A percentile compares a stretch with the other conserved stretches of the same genome.
Conservation (phyloP, 2,888 invertebrate genomes). For the Drosophila macrospina region DNA sequence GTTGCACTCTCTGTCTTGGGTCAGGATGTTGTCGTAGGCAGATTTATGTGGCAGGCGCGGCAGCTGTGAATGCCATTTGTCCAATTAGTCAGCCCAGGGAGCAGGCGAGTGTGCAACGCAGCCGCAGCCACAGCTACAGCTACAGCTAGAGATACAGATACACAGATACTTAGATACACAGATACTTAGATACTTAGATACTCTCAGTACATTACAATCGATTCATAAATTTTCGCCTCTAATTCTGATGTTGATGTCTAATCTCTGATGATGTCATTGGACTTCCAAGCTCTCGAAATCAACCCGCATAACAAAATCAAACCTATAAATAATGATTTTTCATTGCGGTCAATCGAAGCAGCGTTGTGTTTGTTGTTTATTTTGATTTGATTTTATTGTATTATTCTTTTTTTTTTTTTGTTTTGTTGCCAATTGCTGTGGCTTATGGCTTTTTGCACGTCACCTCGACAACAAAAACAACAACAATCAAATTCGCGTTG, state of each 20-base stretch:
- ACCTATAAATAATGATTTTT: constrained; percentile 58
- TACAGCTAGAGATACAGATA: not conserved
- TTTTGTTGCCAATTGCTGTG: constrained; percentile 51
- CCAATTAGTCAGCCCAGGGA: constrained; percentile 70
- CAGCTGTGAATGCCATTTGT: constrained; percentile 80
- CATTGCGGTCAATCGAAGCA: constrained; percentile 46
- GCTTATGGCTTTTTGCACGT: constrained; percentile 47
- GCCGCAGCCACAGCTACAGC: constrained; percentile 1
- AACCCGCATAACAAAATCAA: constrained; percentile 17
- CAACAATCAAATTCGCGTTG: constrained; percentile 37
- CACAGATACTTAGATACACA: not conserved
- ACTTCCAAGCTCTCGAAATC: constrained; percentile 25
- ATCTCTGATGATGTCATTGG: constrained; percentile 71
- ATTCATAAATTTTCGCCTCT: constrained; percentile 67
- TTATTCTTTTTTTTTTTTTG: constrained; percentile 17
- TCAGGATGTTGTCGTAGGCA: constrained; percentile 72
- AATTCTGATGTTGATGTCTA: constrained; percentile 47
- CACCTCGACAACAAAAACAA: constrained; percentile 29
- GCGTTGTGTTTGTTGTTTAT: constrained; percentile 28
- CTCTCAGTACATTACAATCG: constrained; percentile 65
- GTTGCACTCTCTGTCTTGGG: constrained; percentile 25
- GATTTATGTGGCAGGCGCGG: constrained; percentile 66
- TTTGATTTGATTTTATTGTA: constrained; percentile 46
- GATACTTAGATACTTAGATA: not conserved
- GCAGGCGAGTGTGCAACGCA: constrained; percentile 8